Conservation (phyloP, 2,797 vertebrate genomes). For the Bucorvus abyssinicus region DNA sequence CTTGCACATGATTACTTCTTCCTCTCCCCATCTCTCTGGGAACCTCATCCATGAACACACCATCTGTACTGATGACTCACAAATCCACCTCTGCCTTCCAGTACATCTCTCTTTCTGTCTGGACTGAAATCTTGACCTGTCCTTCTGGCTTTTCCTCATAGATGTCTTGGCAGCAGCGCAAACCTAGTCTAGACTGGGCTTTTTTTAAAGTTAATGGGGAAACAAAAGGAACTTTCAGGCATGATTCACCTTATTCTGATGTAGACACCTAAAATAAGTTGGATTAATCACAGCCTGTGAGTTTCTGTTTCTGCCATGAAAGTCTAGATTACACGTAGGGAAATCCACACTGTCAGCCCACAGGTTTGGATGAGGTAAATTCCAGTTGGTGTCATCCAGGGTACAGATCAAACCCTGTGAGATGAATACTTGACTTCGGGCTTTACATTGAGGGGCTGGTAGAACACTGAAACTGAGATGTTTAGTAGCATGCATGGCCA, state of each 20-base stretch:
- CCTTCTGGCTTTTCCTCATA: neutral
- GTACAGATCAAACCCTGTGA: neutral
- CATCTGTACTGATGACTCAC: neutral
- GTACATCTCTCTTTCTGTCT: neutral
- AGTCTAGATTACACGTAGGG: neutral
- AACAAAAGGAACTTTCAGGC: neutral
- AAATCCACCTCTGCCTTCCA: conserved; percentile 7
- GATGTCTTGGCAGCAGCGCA: neutral
- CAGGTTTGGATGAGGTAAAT: neutral
- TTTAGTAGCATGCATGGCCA: neutral
- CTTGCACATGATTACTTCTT: neutral
- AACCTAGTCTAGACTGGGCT: neutral
- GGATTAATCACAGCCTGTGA: neutral
- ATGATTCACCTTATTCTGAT: neutral
- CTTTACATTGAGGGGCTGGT: neutral
- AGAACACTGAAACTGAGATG: neutral
- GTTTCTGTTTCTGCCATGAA: neutral
- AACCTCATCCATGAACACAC: neutral
- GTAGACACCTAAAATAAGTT: neutral
- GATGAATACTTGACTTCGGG: neutral
- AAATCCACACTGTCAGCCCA: neutral
- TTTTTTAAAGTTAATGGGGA: neutral
- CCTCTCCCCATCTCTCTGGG: neutral
- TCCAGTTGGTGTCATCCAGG: neutral
- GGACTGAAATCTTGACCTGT: neutral